Conservation (phyloP, 1,140 invertebrate species). For the Penaeus vannamei region DNA sequence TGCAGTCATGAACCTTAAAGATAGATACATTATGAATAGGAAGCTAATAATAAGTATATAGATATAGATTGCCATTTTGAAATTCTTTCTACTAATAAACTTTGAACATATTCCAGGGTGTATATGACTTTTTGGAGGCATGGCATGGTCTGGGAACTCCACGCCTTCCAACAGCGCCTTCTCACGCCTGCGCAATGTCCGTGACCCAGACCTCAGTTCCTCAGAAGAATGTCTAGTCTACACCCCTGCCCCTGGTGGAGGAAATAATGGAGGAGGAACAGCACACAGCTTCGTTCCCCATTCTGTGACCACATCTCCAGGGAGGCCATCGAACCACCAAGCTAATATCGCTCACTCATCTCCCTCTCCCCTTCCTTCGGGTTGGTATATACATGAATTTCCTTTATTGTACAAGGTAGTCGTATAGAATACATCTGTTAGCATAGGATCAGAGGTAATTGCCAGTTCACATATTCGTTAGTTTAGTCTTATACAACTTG, state of each 20-base stretch:
- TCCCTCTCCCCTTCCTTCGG: slow-evolving; percentile 39
- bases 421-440: too few relatives aligned
- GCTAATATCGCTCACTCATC: slow-evolving; percentile 51
- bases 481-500: too few relatives aligned
- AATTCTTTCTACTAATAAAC: too few relatives aligned
- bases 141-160: slow-evolving; percentile 51
- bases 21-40: too few relatives aligned
- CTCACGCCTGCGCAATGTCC: slow-evolving; percentile 50
- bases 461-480: too few relatives aligned
- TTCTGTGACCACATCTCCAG: slow-evolving; percentile 21
- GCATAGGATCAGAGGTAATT: too few relatives aligned
- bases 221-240: slow-evolving; percentile 57
- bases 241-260: slow-evolving; percentile 23
- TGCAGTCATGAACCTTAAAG: too few relatives aligned
- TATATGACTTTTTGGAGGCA: neutral
- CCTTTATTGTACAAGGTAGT: too few relatives aligned
- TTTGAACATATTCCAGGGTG: too few relatives aligned
- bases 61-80: too few relatives aligned
- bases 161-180: slow-evolving; percentile 49
- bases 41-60: too few relatives aligned
- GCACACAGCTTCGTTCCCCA: slow-evolving; percentile 34
- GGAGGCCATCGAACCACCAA: slow-evolving; percentile 54
- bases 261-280: slow-evolving; percentile 7
- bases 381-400: neutral
- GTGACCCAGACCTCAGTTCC: slow-evolving; percentile 46